Percentiles rank a stretch among this genome's conserved stretches.
These are phyloP conservation scores for sheep (Ovis aries) DNA, from an alignment of 2,113 vertebrate genomes.

Conservation along the genomic window ARS-UI_Ramb_v3.0 NC_056056.1:195470001-195470500, in stretches of 20 bases:
- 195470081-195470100: conserved; percentile 1
- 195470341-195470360: no score
- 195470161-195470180: neutral
- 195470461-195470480: no score
- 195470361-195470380: neutral
- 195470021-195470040: neutral
- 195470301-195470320: neutral
- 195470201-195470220: neutral
- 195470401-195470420: no score
- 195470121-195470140: neutral
- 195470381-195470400: neutral
- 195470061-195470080: neutral
- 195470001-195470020: neutral
- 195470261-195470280: neutral
- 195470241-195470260: neutral
- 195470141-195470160: neutral
- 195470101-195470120: neutral
- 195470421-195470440: no score
- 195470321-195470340: neutral
- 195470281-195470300: neutral
- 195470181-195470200: neutral
- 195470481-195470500: no score
- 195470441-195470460: no score
- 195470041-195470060: neutral
- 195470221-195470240: neutral